phyloP scores from a whole-genome alignment of 2,797 vertebrate genomes.

The Morus bassanus region DNA sequence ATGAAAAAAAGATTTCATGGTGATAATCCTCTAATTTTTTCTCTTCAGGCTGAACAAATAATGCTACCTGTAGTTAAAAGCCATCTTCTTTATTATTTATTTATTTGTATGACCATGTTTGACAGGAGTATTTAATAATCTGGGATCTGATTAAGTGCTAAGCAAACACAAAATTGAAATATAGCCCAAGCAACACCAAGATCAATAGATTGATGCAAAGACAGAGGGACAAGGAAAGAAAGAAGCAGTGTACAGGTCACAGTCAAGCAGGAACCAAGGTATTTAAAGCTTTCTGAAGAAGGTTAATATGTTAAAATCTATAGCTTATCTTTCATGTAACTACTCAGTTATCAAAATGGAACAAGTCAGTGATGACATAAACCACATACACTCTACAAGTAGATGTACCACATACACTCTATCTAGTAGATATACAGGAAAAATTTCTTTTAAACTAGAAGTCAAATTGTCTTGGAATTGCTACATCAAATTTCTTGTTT shows the following conservation, averaged over 20 bases:
- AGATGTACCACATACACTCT: background rate
- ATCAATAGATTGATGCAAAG: background rate
- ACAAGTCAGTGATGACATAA: background rate
- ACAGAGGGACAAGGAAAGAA: background rate
- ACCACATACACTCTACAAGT: background rate
- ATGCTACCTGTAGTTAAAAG: background rate
- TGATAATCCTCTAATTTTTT: background rate
- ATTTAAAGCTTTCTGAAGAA: background rate
- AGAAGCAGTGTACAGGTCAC: background rate
- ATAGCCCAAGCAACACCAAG: background rate
- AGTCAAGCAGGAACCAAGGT: background rate
- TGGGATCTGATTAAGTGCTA: background rate
- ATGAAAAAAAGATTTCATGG: background rate
- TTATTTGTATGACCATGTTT: background rate
- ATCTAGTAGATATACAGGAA: background rate
- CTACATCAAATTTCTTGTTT: background rate
- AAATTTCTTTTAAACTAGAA: background rate
- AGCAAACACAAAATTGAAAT: background rate
- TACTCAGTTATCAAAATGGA: background rate
- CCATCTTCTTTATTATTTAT: background rate
- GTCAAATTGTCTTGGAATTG: background rate
- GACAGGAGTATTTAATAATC: background rate
- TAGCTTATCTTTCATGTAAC: background rate
- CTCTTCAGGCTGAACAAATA: background rate
- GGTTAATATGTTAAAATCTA: background rate